Evolutionary conservation across 2,888 invertebrate genomes (phyloP), one percentile per base, ranked within the genome.

Genomic region (Siphlonurus alternatus): DNA sequence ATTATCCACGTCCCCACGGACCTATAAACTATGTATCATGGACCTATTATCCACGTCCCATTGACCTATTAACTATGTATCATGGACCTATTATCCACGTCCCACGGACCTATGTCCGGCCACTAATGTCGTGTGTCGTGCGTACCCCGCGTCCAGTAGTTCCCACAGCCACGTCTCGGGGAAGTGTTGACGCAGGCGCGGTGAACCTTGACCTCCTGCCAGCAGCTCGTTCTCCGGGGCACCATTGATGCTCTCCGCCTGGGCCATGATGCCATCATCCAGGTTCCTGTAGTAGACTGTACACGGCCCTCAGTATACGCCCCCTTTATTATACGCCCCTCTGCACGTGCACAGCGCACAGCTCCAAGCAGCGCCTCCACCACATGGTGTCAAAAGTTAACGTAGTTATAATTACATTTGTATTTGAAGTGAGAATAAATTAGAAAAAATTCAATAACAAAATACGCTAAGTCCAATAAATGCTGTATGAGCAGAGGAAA

Each of bases 101-200:
- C n/a, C n/a, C n/a, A n/a, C n/a, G n/a, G n/a, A n/a, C n/a, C n/a
- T n/a, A n/a, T n/a, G n/a, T n/a, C n/a, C n/a, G n/a, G n/a, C n/a
- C n/a, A n/a, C n/a, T n/a, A n/a, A n/a, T n/a, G n/a, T n/a, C n/a
- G n/a, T n/a, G n/a, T n/a, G n/a, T n/a, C n/a, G n/a, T 59, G 22
- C 54, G 76, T 82, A 84, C 84, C 81, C 80, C 73, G 81, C 78
- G 66, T 81, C 78, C 68, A 78, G 75, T 72, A 79, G 78, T 69
- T 81, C 78, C 82, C 83, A 86, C 69, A 86, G 77, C 86, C 87
- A 87, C 62, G 86, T 86, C 78, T 87, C 87, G 53, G 85, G 84
- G 74, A 87, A 87, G 74, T 81, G 77, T 74, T 81, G 82, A 71
- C 86, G 79, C 59, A 83, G 76, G 70, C 71, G 71, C 63, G 70